Evolutionary conservation across 2,888 invertebrate species (phyloP).

Genomic region (Litoditis marina): DNA sequence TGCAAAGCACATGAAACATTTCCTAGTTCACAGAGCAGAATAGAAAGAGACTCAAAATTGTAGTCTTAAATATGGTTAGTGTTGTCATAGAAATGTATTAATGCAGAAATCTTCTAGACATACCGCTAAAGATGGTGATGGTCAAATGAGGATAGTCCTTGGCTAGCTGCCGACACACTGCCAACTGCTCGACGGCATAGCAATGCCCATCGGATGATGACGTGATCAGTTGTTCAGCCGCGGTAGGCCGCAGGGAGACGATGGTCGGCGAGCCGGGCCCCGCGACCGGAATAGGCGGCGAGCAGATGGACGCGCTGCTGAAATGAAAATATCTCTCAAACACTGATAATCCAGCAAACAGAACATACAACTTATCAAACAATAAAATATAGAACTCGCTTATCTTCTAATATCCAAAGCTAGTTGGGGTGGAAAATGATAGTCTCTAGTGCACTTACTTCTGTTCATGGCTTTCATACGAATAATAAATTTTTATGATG

Average conservation of each 20-base stretch:
- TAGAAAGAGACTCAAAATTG: conserved; percentile 4
- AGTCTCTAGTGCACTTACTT: too few species aligned
- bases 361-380: too few species aligned
- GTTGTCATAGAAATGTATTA: background rate
- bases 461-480: too few species aligned
- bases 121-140: conserved; percentile 98
- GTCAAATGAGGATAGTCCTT: conserved; percentile 92
- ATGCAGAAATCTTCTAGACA: too few species aligned
- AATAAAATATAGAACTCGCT: too few species aligned
- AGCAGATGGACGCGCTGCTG: conserved; percentile 14
- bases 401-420: too few species aligned
- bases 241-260: background rate
- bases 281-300: conserved; percentile 3
- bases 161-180: conserved; percentile 85
- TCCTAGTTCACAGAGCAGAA: background rate
- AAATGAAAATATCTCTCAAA: background rate
- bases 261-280: conserved; percentile 4
- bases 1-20: too few species aligned
- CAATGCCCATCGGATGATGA: conserved; percentile 68
- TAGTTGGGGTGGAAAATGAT: background rate
- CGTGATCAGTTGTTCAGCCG: background rate
- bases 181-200: conserved; percentile 74
- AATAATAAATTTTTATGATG: too few species aligned
- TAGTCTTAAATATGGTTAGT: background rate
- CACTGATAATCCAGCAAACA: too few species aligned